Percentiles rank a stretch among this genome's conserved stretches.
Conservation (phyloP, 1,140 invertebrate species). For the Temnothorax nylanderi region DNA sequence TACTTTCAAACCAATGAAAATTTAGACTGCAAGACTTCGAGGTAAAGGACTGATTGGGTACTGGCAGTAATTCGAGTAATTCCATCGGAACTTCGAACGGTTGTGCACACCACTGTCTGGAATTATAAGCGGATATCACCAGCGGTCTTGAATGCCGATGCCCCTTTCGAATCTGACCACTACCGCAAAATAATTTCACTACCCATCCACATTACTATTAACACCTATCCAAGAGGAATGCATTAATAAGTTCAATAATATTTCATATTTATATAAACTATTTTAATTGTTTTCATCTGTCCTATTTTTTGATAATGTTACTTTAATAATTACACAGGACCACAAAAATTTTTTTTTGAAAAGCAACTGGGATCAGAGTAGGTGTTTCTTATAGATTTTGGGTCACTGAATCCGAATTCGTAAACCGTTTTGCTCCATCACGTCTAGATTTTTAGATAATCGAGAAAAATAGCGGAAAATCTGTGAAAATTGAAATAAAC, state of each 20-base stretch:
- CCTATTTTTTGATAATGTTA: neutral
- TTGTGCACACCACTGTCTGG: constrained; percentile 11
- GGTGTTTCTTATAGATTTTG: too few relatives aligned
- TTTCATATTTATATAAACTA: neutral
- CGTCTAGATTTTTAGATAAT: too few relatives aligned
- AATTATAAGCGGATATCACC: constrained; percentile 56
- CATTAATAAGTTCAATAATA: neutral
- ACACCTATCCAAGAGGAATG: neutral
- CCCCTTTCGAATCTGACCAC: neutral
- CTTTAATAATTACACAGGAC: neutral
- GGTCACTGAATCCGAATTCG: too few relatives aligned
- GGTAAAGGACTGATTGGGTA: constrained; percentile 33
- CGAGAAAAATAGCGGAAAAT: too few relatives aligned
- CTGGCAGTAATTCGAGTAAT: constrained; percentile 18
- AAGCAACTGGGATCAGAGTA: too few relatives aligned
- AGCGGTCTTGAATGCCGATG: constrained; percentile 44
- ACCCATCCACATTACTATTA: neutral
- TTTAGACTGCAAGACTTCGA: neutral
- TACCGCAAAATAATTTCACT: constrained; percentile 24
- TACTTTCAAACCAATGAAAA: neutral
- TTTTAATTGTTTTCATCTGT: neutral
- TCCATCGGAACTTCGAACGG: constrained; percentile 18
- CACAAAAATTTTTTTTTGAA: too few relatives aligned
- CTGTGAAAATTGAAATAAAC: too few relatives aligned
- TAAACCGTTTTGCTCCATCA: too few relatives aligned